These are phyloP conservation scores for Characodon lateralis DNA, from an alignment of 2,797 vertebrate genomes.

Conservation along the genomic window DNA sequence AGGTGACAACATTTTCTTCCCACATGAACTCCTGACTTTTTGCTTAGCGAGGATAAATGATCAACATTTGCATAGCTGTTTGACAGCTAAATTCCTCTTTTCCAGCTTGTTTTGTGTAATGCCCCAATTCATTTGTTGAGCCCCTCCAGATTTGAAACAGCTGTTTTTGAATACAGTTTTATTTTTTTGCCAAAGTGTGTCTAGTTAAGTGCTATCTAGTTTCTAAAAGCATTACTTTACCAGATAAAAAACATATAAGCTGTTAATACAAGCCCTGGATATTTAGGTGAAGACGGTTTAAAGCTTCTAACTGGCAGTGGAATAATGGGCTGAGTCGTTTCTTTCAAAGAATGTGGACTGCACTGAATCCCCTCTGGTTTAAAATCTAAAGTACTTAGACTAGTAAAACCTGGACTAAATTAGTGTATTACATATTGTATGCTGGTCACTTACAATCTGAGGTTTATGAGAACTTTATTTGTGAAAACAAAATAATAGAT, in stretches of 20 bases:
- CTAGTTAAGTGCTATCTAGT: neutral
- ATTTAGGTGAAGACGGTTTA: neutral
- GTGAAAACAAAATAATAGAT: no score
- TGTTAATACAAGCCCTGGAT: neutral
- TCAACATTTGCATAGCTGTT: constrained; percentile 20
- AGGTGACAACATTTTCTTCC: constrained; percentile 2
- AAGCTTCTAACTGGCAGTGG: neutral
- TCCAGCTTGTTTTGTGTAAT: constrained; percentile 41
- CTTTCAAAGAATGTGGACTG: no score
- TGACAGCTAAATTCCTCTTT: constrained; percentile 43
- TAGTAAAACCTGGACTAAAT: no score
- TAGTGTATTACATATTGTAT: no score
- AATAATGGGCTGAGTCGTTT: no score
- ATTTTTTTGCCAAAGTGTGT: neutral
- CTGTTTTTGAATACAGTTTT: constrained; percentile 34
- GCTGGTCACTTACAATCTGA: no score
- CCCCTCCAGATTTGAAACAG: constrained; percentile 50
- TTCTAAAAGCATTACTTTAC: neutral
- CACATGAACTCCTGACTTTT: constrained; percentile 22
- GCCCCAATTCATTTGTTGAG: constrained; percentile 3
- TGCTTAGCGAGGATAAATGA: constrained; percentile 25
- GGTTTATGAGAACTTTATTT: no score
- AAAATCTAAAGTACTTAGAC: no score
- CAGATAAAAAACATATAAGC: neutral
- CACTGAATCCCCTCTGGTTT: no score